Conservation (phyloP, 2,888 invertebrate species). For the Crepidodera aurea region DNA sequence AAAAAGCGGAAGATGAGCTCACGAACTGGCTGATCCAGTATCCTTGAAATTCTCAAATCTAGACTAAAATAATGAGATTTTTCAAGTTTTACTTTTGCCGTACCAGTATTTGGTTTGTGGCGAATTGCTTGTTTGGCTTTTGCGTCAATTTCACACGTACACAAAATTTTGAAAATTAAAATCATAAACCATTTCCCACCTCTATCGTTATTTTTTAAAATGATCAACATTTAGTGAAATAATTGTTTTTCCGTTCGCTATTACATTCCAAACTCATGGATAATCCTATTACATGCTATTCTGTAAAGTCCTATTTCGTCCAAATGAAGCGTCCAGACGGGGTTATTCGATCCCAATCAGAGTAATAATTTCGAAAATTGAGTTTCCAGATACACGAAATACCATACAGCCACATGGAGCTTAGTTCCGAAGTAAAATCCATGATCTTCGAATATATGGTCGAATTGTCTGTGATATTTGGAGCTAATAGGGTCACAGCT, state of each 20-base stretch:
- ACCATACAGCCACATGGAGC: constrained; percentile 42
- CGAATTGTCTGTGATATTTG: constrained; percentile 53
- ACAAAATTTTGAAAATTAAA: too few species aligned
- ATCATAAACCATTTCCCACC: too few species aligned
- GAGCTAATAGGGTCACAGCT: constrained; percentile 48
- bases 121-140: too few species aligned
- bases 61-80: too few species aligned
- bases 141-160: too few species aligned
- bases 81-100: too few species aligned
- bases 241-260: neutral
- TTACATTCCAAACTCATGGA: constrained; percentile 14
- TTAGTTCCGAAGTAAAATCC: constrained; percentile 46
- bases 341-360: constrained; percentile 21
- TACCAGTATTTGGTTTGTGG: too few species aligned
- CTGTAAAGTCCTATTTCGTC: neutral
- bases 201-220: too few species aligned
- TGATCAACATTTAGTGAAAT: neutral
- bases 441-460: constrained; percentile 53
- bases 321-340: constrained; percentile 17
- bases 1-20: too few species aligned
- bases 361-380: constrained; percentile 26
- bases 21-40: too few species aligned
- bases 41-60: too few species aligned
- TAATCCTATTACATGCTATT: constrained; percentile 10
- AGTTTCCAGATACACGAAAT: constrained; percentile 50